Evolutionary conservation across 2,888 invertebrate species (phyloP).

Genomic region (Trachelus troglodyta): DNA sequence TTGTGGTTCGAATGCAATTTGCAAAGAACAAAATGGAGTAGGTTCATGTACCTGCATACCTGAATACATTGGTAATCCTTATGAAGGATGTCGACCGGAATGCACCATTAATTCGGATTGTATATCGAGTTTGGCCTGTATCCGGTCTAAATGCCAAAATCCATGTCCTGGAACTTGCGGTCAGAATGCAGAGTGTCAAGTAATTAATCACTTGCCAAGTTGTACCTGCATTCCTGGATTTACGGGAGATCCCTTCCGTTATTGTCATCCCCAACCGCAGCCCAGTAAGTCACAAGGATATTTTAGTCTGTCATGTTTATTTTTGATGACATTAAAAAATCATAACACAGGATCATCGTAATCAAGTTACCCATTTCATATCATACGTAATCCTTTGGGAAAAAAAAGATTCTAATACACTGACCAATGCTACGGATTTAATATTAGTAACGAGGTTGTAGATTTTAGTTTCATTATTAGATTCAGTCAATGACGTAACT

Average conservation of each 20-base stretch:
- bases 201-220: constrained; percentile 80
- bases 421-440: neutral
- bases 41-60: constrained; percentile 75
- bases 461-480: neutral
- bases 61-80: constrained; percentile 74
- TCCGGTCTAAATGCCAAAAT: constrained; percentile 72
- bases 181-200: constrained; percentile 76
- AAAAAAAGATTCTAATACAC: neutral
- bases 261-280: constrained; percentile 65
- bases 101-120: constrained; percentile 73
- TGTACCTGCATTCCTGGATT: constrained; percentile 75
- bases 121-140: constrained; percentile 72
- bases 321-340: neutral
- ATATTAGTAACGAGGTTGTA: neutral
- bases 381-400: neutral
- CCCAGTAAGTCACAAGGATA: neutral
- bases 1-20: constrained; percentile 73
- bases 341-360: neutral
- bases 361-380: neutral
- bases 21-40: constrained; percentile 72
- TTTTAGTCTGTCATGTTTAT: neutral
- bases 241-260: constrained; percentile 80
- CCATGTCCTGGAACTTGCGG: constrained; percentile 77
- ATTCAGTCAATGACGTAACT: neutral
- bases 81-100: constrained; percentile 69